These are phyloP conservation scores for Spialia ferax DNA, from an alignment of 2,888 invertebrate species.

Conservation along the genomic window DNA sequence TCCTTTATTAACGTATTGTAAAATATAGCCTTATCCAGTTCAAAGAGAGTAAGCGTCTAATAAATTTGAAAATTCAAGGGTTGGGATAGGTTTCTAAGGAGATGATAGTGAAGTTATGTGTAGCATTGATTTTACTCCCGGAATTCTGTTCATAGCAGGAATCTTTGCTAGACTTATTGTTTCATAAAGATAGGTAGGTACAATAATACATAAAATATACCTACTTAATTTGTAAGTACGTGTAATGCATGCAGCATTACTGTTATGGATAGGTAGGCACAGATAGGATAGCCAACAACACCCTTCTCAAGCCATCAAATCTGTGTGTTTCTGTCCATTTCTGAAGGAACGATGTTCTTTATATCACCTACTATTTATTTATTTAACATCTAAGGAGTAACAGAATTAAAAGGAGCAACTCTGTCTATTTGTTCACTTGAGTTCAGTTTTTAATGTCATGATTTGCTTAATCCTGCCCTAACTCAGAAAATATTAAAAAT, in stretches of 20 bases:
- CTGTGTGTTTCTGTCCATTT: no score
- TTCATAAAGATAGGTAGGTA: no score
- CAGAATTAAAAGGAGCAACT: background rate
- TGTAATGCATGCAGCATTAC: no score
- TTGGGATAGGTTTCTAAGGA: conserved; percentile 6
- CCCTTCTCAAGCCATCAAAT: no score
- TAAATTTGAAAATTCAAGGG: conserved; percentile 30
- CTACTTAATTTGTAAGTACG: no score
- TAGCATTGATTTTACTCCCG: background rate
- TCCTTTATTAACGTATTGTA: conserved; percentile 41
- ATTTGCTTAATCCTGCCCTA: background rate
- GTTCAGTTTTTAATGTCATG: background rate
- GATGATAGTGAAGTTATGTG: background rate
- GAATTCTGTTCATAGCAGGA: no score
- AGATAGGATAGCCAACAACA: no score
- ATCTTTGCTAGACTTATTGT: no score
- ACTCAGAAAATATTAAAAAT: background rate
- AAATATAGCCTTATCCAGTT: conserved; percentile 42
- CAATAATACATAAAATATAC: no score
- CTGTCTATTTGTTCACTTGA: background rate
- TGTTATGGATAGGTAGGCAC: no score
- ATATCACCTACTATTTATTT: no score
- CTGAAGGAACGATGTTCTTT: no score
- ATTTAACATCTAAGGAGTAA: background rate
- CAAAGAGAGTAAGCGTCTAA: conserved; percentile 36